phyloP scores from a whole-genome alignment of 1,140 invertebrate species.

The Chymomyza costata region DNA sequence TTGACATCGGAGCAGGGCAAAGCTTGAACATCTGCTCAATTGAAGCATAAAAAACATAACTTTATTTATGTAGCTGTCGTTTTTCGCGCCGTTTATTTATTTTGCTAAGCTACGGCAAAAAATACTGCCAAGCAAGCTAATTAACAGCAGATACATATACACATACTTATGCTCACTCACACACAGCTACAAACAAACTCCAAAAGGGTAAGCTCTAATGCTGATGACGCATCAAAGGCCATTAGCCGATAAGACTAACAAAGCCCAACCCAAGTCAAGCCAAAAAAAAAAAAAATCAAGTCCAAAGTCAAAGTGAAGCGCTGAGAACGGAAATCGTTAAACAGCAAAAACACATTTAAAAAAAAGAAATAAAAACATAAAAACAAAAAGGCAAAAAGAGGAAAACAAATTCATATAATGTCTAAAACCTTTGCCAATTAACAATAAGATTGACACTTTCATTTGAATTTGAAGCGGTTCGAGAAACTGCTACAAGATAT shows the following conservation, averaged over 20 bases:
- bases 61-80: too few species aligned
- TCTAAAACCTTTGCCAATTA: conserved; percentile 53
- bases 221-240: conserved; percentile 62
- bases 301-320: conserved; percentile 34
- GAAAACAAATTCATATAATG: conserved; percentile 16
- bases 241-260: conserved; percentile 55
- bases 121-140: conserved; percentile 43
- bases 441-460: conserved; percentile 71
- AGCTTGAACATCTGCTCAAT: too few species aligned
- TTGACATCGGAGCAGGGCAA: conserved; percentile 3
- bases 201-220: conserved; percentile 46
- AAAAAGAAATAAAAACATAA: conserved; percentile 33
- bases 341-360: conserved; percentile 11
- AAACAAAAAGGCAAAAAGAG: conserved; percentile 20
- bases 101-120: conserved; percentile 3
- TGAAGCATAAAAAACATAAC: too few species aligned
- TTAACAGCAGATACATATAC: conserved; percentile 23
- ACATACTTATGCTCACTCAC: too few species aligned
- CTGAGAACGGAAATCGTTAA: conserved; percentile 62
- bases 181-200: too few species aligned
- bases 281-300: conserved; percentile 32
- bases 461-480: conserved; percentile 42
- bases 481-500: conserved; percentile 35
- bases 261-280: conserved; percentile 39
- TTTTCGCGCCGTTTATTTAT: conserved; percentile 2